Base-by-base conservation (phyloP, 2,797 vertebrate species). In the Morus bassanus region DNA sequence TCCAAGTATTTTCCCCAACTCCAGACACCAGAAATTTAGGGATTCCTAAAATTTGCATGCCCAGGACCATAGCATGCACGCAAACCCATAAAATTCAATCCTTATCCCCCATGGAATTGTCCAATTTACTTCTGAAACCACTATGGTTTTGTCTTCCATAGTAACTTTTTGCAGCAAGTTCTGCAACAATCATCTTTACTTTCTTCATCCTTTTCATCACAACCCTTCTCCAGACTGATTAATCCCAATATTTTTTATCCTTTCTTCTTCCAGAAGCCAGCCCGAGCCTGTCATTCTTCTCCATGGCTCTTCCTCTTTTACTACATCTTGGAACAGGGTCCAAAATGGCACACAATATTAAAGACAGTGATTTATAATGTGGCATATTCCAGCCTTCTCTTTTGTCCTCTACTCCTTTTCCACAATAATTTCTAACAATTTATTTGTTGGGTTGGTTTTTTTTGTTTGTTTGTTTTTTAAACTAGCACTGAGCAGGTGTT, bases 121-220 rank as follows among this genome's bases (percentile, higher is more conserved):
- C 31, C 57, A 45, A n/a, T 39, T 83, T 73, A 79, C 76, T 88
- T 89, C 7, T 54, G 63, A 89, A 91, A 85, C n/a, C 33, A 50
- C 54, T 59, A 43, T 0, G 8, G 9, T 19, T 85, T 72, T 85
- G 13, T 69, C n/a, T 72, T 64, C n/a, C 3, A 7, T 70, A 84
- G 11, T 5, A 56, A 30, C 46, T 37, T 45, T 53, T 43, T 61
- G 59, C 50, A 73, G 25, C 15, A 53, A 88, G 22, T 48, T 70
- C 60, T 46, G 45, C 50, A 89, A 76, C 6, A 7, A 17, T 6
- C 8, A 18, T 16, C 35, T 39, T 76, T 35, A 24, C 18, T 93
- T 81, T 31, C 53, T 74, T 51, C 39, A 76, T 4, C 23, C 6
- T 9, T 37, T 64, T 84, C 22, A 77, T 35, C 39, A 48, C 24